phyloP scores from a whole-genome alignment of 2,113 vertebrate species.

The Aythya baeri region DNA sequence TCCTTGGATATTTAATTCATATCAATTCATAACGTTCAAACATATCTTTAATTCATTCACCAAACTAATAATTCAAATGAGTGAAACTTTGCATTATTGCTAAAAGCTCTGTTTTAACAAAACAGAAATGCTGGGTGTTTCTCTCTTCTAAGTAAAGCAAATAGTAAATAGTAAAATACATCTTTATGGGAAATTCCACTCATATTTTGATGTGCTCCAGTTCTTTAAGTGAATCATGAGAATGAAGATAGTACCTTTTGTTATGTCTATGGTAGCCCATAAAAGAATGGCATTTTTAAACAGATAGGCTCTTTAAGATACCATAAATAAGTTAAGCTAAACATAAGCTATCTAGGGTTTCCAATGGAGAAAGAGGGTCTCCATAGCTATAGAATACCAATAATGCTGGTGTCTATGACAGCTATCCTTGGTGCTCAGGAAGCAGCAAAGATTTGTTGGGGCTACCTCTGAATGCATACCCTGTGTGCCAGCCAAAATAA shows the following conservation, averaged over 20 bases:
- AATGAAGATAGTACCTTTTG: not conserved
- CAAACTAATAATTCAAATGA: not conserved
- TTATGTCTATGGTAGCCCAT: not conserved
- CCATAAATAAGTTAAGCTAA: not conserved
- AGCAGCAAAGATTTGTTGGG: not conserved
- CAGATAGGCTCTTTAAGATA: not conserved
- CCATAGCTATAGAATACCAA: not conserved
- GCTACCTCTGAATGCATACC: not conserved
- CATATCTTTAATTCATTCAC: not conserved
- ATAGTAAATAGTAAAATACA: not conserved
- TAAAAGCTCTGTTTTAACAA: not conserved
- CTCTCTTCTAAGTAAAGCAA: not conserved
- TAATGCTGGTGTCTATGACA: not conserved
- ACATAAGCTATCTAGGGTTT: not conserved
- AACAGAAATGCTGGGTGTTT: not conserved
- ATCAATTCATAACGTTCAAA: not conserved
- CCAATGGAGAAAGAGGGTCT: not conserved
- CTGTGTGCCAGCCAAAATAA: not conserved
- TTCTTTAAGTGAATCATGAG: not conserved
- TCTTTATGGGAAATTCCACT: constrained; percentile 5
- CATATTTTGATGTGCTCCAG: not conserved
- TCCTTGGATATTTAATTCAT: not conserved
- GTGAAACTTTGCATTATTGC: not conserved
- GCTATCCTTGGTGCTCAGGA: not conserved
- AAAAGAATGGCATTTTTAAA: constrained; percentile 33